Evolutionary conservation across 2,113 vertebrate species (phyloP), one percentile per base, ranked within the genome.

Genomic region (Hylia prasina): DNA sequence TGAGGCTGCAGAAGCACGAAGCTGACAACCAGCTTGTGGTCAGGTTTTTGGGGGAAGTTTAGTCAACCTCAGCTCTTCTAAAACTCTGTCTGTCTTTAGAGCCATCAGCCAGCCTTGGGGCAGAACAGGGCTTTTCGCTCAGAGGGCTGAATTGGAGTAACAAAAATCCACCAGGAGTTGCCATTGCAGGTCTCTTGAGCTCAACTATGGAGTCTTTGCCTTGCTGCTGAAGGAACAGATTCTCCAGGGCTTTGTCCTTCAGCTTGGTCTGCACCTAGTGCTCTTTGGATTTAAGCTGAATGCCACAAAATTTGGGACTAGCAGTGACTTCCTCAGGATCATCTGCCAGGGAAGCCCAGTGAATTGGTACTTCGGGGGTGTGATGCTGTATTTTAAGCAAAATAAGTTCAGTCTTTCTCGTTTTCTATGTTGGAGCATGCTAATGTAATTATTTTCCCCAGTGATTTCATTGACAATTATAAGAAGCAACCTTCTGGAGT

Each of bases 201-300:
- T 20, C 54, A 40, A 1, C 33, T 13, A 0, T 4, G 19, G 11
- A 2, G 10, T 51, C 22, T 25, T 33, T 18, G 33, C 9, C 0
- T 13, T 28, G 48, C 44, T 13, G 7, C 40, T 27, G 33, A 31
- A 9, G 1, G 2, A 71, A 14, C 1, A 2, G 7, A 3, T 17
- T 69, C 30, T 5, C 5, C 0, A 4, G 45, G 7, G 18, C 13
- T 54, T 21, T 61, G 40, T 45, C 23, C 37, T 23, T 25, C 61
- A 5, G 14, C 25, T 15, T 6, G 4, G 12, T 24, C 33, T 13
- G 42, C 4, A 0, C 0, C 19, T 53, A 10, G 4, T 66, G 28
- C 45, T n/a, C 13, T 47, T 54, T 16, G 31, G 8, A 13, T 54
- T 76, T 47, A 19, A 35, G 42, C 19, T 15, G 27, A 48, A 30